Evolutionary conservation across 2,888 invertebrate genomes (phyloP).

Genomic region (Temnothorax ravouxi): DNA sequence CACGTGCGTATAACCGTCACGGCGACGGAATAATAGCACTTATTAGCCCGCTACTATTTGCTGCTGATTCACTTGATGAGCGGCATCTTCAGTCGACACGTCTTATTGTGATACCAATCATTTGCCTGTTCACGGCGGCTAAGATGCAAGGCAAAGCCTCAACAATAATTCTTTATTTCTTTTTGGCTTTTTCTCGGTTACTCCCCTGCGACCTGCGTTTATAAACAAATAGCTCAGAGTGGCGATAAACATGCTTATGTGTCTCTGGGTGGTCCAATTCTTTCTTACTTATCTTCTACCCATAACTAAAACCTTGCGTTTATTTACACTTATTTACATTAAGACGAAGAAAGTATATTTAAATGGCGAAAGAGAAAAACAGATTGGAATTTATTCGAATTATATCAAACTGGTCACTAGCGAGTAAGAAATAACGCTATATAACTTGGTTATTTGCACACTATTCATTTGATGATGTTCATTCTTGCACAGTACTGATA

Average conservation of each 20-base stretch:
- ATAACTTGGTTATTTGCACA: slow-evolving; percentile 7
- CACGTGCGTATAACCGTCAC: slow-evolving; percentile 61
- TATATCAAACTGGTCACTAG: neutral
- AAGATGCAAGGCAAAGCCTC: slow-evolving; percentile 33
- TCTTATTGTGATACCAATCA: slow-evolving; percentile 71
- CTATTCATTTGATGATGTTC: slow-evolving; percentile 71
- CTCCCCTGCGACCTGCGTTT: neutral
- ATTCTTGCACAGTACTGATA: slow-evolving; percentile 61
- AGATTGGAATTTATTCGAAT: neutral
- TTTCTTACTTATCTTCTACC: neutral
- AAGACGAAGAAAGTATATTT: neutral
- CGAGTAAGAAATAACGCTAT: slow-evolving; percentile 7
- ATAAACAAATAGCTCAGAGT: slow-evolving; percentile 32
- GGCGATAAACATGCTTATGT: neutral
- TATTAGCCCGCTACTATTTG: slow-evolving; percentile 81
- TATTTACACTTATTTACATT: neutral
- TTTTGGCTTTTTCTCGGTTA: neutral
- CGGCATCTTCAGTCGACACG: slow-evolving; percentile 72
- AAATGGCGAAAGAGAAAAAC: neutral
- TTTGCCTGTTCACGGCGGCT: slow-evolving; percentile 67
- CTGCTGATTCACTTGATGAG: slow-evolving; percentile 83
- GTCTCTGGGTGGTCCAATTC: slow-evolving; percentile 6
- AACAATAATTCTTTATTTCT: slow-evolving; percentile 18
- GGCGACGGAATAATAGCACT: slow-evolving; percentile 74
- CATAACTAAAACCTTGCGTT: neutral